Percentiles rank a stretch among this genome's conserved stretches.
These are phyloP conservation scores for Drosophila austrosaltans DNA, from an alignment of 2,888 invertebrate genomes.

Conservation along the genomic window DNA sequence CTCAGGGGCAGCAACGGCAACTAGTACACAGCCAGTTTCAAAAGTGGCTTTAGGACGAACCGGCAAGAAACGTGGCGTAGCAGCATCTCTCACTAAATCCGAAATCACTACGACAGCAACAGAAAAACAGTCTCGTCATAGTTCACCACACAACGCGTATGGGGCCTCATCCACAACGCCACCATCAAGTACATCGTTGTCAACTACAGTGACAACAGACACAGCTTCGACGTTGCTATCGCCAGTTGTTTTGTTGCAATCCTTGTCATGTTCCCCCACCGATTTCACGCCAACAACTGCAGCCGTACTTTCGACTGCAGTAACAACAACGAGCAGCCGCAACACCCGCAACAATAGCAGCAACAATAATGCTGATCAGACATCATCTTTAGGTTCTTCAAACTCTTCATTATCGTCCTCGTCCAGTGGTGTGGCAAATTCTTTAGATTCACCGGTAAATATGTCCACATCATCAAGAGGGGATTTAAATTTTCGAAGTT, in stretches of 20 bases:
- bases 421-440: constrained; percentile 49
- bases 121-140: constrained; percentile 53
- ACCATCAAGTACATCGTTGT: constrained; percentile 45
- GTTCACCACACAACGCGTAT: constrained; percentile 54
- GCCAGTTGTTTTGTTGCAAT: constrained; percentile 74
- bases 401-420: constrained; percentile 52
- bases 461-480: constrained; percentile 51
- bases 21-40: constrained; percentile 7
- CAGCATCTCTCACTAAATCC: constrained; percentile 61
- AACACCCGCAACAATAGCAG: constrained; percentile 53
- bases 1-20: constrained; percentile 15
- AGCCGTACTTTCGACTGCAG: constrained; percentile 31
- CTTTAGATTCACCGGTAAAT: constrained; percentile 68
- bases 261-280: constrained; percentile 59
- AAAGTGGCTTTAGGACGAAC: constrained; percentile 63
- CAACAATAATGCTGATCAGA: constrained; percentile 48
- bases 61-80: constrained; percentile 81
- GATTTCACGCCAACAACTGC: constrained; percentile 54
- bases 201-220: constrained; percentile 43
- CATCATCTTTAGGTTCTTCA: constrained; percentile 58
- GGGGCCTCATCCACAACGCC: constrained; percentile 69
- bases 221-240: constrained; percentile 54
- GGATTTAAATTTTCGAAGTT: constrained; percentile 24
- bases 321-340: constrained; percentile 51
- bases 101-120: constrained; percentile 32